A percentile compares a stretch with the other conserved stretches of the same genome.
phyloP scores from a whole-genome alignment of 2,888 invertebrate species.

The Pachycephus smyrnensis region DNA sequence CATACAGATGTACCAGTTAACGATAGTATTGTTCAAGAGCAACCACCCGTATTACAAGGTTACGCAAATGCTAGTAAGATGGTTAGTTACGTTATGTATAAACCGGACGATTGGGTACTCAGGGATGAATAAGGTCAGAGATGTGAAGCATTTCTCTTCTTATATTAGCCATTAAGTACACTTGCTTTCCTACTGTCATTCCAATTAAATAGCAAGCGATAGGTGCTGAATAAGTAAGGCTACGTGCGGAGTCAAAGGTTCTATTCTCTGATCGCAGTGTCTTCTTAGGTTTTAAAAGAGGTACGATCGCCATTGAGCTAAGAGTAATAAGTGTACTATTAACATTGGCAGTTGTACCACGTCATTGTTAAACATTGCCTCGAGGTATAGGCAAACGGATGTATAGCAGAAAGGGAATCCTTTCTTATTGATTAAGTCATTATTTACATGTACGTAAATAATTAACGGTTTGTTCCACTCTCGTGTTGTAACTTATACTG shows the following conservation, averaged over 20 bases:
- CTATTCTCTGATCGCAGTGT: background rate
- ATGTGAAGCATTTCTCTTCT: constrained; percentile 11
- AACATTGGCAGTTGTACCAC: background rate
- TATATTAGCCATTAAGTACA: constrained; percentile 6
- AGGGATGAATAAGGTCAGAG: constrained; percentile 19
- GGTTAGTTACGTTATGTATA: background rate
- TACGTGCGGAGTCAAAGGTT: background rate
- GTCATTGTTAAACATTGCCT: background rate
- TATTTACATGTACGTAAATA: background rate
- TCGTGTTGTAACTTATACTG: background rate
- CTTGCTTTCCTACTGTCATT: constrained; percentile 6
- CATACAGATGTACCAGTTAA: constrained; percentile 1
- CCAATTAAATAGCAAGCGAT: constrained; percentile 2
- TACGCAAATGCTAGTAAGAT: background rate
- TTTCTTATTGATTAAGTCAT: background rate
- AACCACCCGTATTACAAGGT: background rate
- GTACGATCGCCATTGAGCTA: background rate
- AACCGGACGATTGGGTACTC: constrained; percentile 5
- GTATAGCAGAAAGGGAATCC: background rate
- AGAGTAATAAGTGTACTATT: background rate
- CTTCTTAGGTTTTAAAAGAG: background rate
- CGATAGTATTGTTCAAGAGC: background rate
- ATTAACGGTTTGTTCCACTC: constrained; percentile 9
- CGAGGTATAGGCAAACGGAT: background rate
- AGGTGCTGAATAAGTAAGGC: background rate